Percentiles rank a stretch among this genome's conserved stretches.
These are phyloP conservation scores for Phragmatobia fuliginosa DNA, from an alignment of 2,888 invertebrate genomes.

Conservation along the genomic window DNA sequence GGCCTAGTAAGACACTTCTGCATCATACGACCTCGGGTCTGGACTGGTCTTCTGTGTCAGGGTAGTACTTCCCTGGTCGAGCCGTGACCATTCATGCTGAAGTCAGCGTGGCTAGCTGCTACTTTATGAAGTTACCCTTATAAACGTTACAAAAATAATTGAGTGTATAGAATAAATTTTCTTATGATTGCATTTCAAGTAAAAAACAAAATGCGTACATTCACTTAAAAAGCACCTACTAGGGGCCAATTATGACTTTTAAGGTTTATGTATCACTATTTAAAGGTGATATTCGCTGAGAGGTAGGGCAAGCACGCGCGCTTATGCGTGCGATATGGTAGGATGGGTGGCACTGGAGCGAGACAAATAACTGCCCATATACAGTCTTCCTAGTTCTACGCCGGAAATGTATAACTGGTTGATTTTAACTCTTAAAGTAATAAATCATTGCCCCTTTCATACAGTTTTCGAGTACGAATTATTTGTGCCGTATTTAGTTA, in stretches of 20 bases:
- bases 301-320: conserved; percentile 17
- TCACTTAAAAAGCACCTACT: conserved; percentile 78
- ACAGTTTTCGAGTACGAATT: background rate
- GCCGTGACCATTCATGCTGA: too few species aligned
- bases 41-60: too few species aligned
- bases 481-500: conserved; percentile 12
- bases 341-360: conserved; percentile 75
- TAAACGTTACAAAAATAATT: conserved; percentile 49
- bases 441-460: conserved; percentile 21
- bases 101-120: too few species aligned
- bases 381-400: conserved; percentile 70
- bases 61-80: too few species aligned
- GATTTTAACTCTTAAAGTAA: conserved; percentile 30
- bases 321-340: conserved; percentile 82
- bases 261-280: conserved; percentile 26
- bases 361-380: conserved; percentile 68
- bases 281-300: conserved; percentile 55
- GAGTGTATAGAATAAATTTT: conserved; percentile 61
- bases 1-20: too few species aligned
- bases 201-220: conserved; percentile 66
- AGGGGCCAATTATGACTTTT: conserved; percentile 32
- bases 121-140: background rate
- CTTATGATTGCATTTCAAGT: conserved; percentile 63
- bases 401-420: conserved; percentile 62
- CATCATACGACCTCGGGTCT: too few species aligned